Conservation (phyloP, 2,797 vertebrate genomes). For the Iguana delicatissima region DNA sequence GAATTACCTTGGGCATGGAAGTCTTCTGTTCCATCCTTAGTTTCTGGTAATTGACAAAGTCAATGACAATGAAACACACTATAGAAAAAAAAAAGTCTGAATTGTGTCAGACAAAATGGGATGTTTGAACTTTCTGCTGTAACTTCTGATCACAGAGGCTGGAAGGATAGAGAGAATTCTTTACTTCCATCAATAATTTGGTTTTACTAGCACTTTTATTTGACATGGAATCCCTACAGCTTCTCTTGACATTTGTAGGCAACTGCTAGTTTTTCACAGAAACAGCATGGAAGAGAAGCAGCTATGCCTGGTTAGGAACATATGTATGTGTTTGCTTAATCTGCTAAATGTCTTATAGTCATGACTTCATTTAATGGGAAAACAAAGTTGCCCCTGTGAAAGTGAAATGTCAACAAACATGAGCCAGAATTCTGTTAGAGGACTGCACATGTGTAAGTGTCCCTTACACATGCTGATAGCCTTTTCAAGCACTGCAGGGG, state of each 20-base stretch:
- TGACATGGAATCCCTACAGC: not conserved
- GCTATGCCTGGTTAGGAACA: not conserved
- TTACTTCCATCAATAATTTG: not conserved
- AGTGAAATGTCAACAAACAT: not conserved
- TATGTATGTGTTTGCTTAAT: not conserved
- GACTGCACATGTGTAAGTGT: no score
- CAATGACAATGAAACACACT: no score
- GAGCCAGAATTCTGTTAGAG: no score
- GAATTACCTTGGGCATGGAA: not conserved
- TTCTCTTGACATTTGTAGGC: conserved; percentile 16
- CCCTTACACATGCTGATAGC: no score
- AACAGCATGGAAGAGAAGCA: not conserved
- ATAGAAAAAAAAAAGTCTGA: not conserved
- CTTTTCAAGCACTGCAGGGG: no score
- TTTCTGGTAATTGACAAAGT: not conserved
- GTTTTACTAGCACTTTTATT: not conserved
- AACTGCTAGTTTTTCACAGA: conserved; percentile 8
- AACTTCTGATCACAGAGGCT: not conserved
- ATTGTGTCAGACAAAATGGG: not conserved
- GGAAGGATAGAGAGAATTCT: not conserved
- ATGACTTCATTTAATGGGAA: not conserved
- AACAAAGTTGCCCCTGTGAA: not conserved
- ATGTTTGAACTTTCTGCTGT: not conserved
- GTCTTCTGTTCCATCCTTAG: not conserved
- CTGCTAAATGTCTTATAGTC: not conserved